Base-by-base conservation (phyloP, 2,797 vertebrate genomes). In the Pipistrellus pipistrellus region DNA sequence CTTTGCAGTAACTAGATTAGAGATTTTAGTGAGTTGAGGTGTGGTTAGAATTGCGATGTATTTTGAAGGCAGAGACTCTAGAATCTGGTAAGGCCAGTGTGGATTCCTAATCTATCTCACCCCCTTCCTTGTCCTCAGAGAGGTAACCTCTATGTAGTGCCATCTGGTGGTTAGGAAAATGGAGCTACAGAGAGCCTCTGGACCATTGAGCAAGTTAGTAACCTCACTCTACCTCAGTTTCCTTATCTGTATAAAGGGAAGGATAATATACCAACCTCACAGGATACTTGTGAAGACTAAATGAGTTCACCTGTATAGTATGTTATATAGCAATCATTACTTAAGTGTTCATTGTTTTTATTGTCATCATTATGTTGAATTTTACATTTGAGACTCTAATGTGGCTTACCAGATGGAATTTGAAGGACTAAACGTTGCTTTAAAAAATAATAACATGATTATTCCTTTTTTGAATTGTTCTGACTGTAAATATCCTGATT, bases 371-470 rank as follows among this genome's bases (percentile, higher is more conserved):
- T 13, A 68, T 15, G 9, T 66, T 93, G 44, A 48, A 62, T 91
- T 46, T 92, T 83, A 78, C 73, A 32, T 80, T 68, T 41, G 8
- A 93, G 48, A 71, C 18, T 48, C 86, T 73, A 46, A 27, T 38
- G 15, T 77, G 81, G 27, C 41, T 76, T 32, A 14, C 7, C 55
- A 69, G 30, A 55, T 86, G 41, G 21, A 78, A 25, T 90, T 71
- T 78, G 71, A 90, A 35, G 25, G 15, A 57, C 44, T 77, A 48
- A 57, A 59, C 46, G 25, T 48, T 91, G 62, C 0, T 62, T 53
- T 95, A 44, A 73, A 72, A 88, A 35, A 53, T 27, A 66, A 72
- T 84, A 82, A 55, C 76, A 27, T 41, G 72, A 30, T n/a, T 53
- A 8, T 64, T 92, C 5, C 12, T 82, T 77, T 89, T 75, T 18